Conservation (phyloP, 2,797 vertebrate species). For the Rhabdophis nuchalis region DNA sequence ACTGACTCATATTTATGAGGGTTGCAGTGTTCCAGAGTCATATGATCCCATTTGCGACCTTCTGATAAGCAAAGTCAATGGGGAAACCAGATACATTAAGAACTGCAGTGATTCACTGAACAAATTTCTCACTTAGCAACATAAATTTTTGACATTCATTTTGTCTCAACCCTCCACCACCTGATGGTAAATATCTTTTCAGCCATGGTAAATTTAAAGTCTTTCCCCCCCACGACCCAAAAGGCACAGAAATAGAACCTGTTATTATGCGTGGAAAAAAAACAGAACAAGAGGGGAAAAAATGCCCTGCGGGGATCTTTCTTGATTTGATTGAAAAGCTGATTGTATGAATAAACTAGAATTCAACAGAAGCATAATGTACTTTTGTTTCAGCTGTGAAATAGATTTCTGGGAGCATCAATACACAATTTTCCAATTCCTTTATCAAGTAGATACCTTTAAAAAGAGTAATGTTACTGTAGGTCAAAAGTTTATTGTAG, state of each 20-base stretch:
- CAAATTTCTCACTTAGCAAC: background rate
- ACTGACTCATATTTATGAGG: background rate
- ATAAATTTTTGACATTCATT: background rate
- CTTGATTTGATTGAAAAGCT: constrained; percentile 16
- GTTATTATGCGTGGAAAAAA: constrained; percentile 5
- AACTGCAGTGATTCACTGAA: background rate
- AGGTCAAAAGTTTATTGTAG: background rate
- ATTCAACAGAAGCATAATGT: background rate
- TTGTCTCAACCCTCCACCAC: background rate
- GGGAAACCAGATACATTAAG: background rate
- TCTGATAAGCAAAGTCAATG: background rate
- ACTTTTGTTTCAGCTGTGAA: background rate
- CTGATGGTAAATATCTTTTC: constrained; percentile 9
- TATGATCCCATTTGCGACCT: background rate
- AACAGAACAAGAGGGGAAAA: constrained; percentile 2
- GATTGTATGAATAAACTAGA: constrained; percentile 2
- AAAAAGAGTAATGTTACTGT: background rate
- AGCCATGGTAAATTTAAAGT: background rate
- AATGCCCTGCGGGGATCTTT: constrained; percentile 1
- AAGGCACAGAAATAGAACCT: constrained; percentile 12
- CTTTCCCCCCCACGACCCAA: background rate
- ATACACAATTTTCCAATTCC: background rate
- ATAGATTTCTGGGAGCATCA: background rate
- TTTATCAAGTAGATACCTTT: background rate
- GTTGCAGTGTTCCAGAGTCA: background rate